Evolutionary conservation across 2,888 invertebrate species (phyloP), one percentile per base, ranked within the genome.

Genomic region (Erpobdella octoculata): DNA sequence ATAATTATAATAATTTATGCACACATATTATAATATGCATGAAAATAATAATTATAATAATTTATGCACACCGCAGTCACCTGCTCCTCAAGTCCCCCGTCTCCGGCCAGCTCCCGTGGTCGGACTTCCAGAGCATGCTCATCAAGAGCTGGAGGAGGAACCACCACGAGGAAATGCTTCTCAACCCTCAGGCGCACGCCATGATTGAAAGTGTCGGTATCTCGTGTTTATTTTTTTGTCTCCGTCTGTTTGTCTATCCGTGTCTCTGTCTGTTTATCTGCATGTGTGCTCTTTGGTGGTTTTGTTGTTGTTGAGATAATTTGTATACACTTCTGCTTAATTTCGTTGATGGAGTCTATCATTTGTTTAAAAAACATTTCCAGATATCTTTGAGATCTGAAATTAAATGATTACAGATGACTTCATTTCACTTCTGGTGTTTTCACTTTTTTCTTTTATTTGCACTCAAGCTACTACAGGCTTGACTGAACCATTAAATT

Each of bases 111-210:
- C 46, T 69, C 33, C 28, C n/a, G 33, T 69, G 69, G 69, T 5
- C 35, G 8, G 69, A 69, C 58, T 69, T 69, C 58, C 69, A 69
- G 69, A 69, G 37, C 69, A 69, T 69, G 69, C 48, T 69, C 46
- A 33, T 69, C 48, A 69, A 69, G 69, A 69, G 69, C 36, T 35
- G 46, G 53, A 15, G 69, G 18, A 48, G 58, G 53, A 69, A 69
- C 69, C 69, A 69, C n/a, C 53, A 69, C 31, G 69, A 69, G 58
- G 69, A 58, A n/a, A 46, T 69, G 33, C 33, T 48, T 12, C n/a
- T 58, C 3, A 69, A 69, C 18, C 69, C 69, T 1, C 58, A 31
- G n/a, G 62, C 62, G n/a, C 31, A 33, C 33, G 33, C 35, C 15
- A n/a, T 62, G 2, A 62, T 62, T 2, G 53, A 53, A 28, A 53